phyloP scores from a whole-genome alignment of 2,113 vertebrate genomes.

The Geothlypis trichas region DNA sequence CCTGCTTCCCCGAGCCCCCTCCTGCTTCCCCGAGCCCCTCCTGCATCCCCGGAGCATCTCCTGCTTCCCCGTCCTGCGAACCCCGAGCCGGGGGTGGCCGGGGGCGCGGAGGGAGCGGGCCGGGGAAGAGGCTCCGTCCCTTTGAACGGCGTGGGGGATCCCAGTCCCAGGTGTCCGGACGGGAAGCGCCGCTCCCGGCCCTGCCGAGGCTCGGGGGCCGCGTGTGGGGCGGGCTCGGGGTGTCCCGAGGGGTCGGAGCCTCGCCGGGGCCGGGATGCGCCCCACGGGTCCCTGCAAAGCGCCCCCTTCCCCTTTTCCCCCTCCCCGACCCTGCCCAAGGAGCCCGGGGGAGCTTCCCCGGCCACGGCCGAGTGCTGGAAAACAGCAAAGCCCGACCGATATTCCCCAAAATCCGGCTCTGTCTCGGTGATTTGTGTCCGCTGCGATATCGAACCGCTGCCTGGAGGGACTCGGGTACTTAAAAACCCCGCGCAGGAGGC shows the following conservation, averaged over 20 bases:
- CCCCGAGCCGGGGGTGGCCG: rapidly evolving
- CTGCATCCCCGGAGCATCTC: too few species aligned
- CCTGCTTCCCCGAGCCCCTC: background rate
- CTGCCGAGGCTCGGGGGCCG: background rate
- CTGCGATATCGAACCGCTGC: background rate
- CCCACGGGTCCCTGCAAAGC: rapidly evolving
- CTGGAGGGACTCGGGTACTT: background rate
- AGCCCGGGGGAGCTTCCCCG: background rate
- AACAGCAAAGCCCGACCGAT: background rate
- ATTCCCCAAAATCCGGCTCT: background rate
- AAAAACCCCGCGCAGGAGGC: constrained; percentile 1
- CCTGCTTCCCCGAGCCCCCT: background rate
- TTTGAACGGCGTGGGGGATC: constrained; percentile 39
- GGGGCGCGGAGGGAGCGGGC: background rate
- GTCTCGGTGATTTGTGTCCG: background rate
- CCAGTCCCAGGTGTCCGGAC: background rate
- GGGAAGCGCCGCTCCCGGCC: background rate
- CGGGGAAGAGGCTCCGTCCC: background rate
- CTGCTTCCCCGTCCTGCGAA: background rate
- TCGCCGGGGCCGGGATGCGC: background rate
- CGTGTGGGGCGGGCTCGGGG: rapidly evolving
- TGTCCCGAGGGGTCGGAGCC: rapidly evolving
- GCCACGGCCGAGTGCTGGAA: constrained; percentile 41
- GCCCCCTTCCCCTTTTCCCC: rapidly evolving
- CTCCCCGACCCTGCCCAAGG: rapidly evolving